Evolutionary conservation across 2,888 invertebrate species (phyloP).

Genomic region (Ichneumoninae sp.): DNA sequence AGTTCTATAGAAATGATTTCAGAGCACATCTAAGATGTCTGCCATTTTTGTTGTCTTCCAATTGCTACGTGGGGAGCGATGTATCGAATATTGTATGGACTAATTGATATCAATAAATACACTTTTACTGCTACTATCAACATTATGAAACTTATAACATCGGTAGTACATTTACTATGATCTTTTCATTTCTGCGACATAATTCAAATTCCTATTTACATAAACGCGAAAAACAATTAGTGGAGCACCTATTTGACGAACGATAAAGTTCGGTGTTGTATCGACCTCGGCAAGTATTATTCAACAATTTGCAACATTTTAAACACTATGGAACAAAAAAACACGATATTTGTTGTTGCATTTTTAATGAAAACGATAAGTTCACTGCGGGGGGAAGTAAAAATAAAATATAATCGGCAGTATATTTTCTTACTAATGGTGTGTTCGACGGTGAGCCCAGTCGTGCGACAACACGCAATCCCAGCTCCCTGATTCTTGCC

Average conservation of each 20-base stretch:
- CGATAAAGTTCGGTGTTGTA: no score
- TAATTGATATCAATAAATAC: no score
- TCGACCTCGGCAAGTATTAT: no score
- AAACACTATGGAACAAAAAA: no score
- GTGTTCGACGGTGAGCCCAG: background rate
- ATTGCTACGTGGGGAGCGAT: no score
- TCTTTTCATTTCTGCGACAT: no score
- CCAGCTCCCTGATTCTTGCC: slow-evolving; percentile 18
- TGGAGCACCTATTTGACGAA: background rate
- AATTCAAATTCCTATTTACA: background rate
- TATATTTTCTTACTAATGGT: slow-evolving; percentile 2
- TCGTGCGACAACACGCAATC: slow-evolving; percentile 28
- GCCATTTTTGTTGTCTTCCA: no score
- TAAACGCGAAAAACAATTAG: background rate
- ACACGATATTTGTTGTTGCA: no score
- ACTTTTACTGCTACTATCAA: background rate
- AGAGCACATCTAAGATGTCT: no score
- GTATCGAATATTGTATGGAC: no score
- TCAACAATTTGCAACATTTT: no score
- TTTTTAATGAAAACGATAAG: background rate
- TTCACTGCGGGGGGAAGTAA: background rate
- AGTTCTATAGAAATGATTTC: no score
- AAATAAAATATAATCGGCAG: background rate
- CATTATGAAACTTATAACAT: background rate
- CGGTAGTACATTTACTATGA: background rate